These are phyloP conservation scores for Eristalinus sepulchralis DNA, from an alignment of 2,888 invertebrate species.

Conservation along the genomic window DNA sequence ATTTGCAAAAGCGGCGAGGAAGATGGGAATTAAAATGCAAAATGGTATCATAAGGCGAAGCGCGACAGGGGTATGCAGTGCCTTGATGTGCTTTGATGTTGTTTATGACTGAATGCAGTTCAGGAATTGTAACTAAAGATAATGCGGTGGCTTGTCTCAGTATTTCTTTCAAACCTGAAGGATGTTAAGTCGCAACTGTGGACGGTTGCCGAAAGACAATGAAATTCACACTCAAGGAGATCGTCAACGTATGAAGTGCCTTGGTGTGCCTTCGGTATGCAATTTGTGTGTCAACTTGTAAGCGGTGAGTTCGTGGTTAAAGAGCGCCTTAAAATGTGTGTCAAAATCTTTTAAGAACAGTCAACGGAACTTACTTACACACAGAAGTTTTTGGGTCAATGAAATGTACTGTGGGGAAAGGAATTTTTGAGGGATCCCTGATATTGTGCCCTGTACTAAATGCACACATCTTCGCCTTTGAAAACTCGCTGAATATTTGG, in stretches of 20 bases:
- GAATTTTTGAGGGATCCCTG: too few species aligned
- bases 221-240: background rate
- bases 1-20: constrained; percentile 30
- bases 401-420: too few species aligned
- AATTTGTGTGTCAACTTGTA: too few species aligned
- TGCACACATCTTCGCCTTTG: too few species aligned
- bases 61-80: background rate
- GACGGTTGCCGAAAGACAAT: background rate
- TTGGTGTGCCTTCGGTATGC: too few species aligned
- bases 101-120: background rate
- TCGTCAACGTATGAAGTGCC: background rate
- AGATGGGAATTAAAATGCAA: constrained; percentile 48
- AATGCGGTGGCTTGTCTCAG: background rate
- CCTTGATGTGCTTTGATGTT: background rate
- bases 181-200: background rate
- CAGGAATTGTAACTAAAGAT: background rate
- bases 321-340: too few species aligned
- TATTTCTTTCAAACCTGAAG: background rate
- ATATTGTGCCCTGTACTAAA: too few species aligned
- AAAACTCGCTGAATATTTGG: too few species aligned
- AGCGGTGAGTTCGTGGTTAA: too few species aligned
- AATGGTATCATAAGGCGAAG: constrained; percentile 30
- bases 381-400: too few species aligned
- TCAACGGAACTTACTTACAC: too few species aligned
- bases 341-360: too few species aligned